These are phyloP conservation scores for Melanotaenia duboulayi DNA, from an alignment of 2,113 vertebrate species.

Conservation along the genomic window DNA sequence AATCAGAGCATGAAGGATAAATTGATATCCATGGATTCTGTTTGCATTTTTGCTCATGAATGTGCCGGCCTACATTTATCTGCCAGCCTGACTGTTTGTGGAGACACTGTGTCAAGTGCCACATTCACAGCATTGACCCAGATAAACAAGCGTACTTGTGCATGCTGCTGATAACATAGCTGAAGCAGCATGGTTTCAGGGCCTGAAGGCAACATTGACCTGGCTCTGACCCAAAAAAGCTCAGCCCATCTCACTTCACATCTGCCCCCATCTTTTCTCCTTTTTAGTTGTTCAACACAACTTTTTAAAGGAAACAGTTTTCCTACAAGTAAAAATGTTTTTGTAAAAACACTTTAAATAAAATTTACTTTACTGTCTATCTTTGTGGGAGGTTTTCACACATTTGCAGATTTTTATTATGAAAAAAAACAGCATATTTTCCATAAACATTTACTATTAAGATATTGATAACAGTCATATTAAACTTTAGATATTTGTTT, in stretches of 20 bases:
- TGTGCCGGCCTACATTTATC: slow-evolving; percentile 41
- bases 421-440: too few species aligned
- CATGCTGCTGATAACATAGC: slow-evolving; percentile 3
- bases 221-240: slow-evolving; percentile 23
- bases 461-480: too few species aligned
- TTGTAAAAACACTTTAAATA: too few species aligned
- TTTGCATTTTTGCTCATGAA: neutral
- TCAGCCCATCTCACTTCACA: slow-evolving; percentile 17
- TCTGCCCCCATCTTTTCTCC: neutral
- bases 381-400: too few species aligned
- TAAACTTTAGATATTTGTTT: too few species aligned
- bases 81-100: slow-evolving; percentile 24
- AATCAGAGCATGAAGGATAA: slow-evolving; percentile 74
- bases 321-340: too few species aligned
- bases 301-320: too few species aligned
- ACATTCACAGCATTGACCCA: slow-evolving; percentile 67
- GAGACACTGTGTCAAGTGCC: slow-evolving; percentile 36
- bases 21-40: slow-evolving; percentile 44
- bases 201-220: slow-evolving; percentile 37
- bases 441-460: too few species aligned
- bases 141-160: slow-evolving; percentile 55
- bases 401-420: too few species aligned
- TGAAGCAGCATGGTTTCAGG: slow-evolving; percentile 28
- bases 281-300: neutral
- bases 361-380: too few species aligned